Conservation (phyloP, 2,113 vertebrate species). For the Hypomesus transpacificus region DNA sequence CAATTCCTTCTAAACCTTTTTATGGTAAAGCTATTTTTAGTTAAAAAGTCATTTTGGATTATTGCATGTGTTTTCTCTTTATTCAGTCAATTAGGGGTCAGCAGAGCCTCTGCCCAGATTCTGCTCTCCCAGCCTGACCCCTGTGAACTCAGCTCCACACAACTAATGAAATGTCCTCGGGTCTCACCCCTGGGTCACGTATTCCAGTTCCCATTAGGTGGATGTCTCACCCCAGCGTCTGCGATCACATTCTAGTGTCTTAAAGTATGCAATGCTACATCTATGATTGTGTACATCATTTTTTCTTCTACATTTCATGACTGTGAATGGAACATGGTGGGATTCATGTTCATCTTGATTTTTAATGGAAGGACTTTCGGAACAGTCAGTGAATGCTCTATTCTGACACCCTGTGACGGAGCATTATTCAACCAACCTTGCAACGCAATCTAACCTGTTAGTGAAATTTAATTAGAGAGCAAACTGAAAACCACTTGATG, state of each 20-base stretch:
- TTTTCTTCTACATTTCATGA: background rate
- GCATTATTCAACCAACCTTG: background rate
- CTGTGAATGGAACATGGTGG: background rate
- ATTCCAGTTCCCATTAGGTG: background rate
- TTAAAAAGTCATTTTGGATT: no score
- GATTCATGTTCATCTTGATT: background rate
- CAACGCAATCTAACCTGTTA: background rate
- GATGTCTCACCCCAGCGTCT: background rate
- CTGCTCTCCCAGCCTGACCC: background rate
- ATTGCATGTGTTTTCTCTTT: no score
- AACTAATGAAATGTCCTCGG: background rate
- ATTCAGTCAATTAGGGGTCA: no score
- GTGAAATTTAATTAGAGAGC: background rate
- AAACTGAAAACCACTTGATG: background rate
- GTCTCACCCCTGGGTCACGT: background rate
- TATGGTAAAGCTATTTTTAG: no score
- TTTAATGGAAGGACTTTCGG: no score
- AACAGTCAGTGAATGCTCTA: background rate
- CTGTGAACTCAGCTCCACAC: background rate
- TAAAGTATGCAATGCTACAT: background rate
- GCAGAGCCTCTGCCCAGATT: no score
- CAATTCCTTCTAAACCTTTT: no score
- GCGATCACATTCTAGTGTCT: background rate
- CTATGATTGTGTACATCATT: background rate
- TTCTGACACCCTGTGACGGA: conserved; percentile 48